Evolutionary conservation across 1,140 invertebrate species (phyloP).

Genomic region (Rhopalosiphum padi): DNA sequence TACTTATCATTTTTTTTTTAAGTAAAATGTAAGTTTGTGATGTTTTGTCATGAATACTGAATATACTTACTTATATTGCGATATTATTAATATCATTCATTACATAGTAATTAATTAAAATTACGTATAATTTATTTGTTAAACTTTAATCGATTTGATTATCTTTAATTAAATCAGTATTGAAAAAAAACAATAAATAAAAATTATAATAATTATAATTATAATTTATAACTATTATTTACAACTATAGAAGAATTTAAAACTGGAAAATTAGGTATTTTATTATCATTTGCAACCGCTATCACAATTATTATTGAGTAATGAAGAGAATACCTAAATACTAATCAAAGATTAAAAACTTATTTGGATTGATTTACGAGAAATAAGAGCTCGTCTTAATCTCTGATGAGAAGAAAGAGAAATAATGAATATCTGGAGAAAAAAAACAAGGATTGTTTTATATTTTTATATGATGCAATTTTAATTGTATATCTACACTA

Average conservation of each 20-base stretch:
- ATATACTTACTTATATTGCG: no score
- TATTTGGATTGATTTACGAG: background rate
- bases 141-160: background rate
- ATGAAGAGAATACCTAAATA: background rate
- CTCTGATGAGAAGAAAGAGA: background rate
- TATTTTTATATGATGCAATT: background rate
- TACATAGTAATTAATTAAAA: background rate
- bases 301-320: background rate
- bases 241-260: background rate
- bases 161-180: background rate
- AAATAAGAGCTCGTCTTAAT: background rate
- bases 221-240: background rate
- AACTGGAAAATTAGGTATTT: slow-evolving; percentile 16
- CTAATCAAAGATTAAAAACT: background rate
- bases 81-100: background rate
- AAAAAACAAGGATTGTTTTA: background rate
- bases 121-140: background rate
- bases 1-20: no score
- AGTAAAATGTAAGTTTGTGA: background rate
- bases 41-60: background rate
- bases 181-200: background rate
- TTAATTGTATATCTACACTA: background rate
- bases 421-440: background rate
- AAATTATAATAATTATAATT: background rate
- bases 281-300: background rate